Percentiles rank a stretch among this genome's conserved stretches.
These are phyloP conservation scores for Menidia beryllina DNA, from an alignment of 2,113 vertebrate species.

Conservation along the genomic window DNA sequence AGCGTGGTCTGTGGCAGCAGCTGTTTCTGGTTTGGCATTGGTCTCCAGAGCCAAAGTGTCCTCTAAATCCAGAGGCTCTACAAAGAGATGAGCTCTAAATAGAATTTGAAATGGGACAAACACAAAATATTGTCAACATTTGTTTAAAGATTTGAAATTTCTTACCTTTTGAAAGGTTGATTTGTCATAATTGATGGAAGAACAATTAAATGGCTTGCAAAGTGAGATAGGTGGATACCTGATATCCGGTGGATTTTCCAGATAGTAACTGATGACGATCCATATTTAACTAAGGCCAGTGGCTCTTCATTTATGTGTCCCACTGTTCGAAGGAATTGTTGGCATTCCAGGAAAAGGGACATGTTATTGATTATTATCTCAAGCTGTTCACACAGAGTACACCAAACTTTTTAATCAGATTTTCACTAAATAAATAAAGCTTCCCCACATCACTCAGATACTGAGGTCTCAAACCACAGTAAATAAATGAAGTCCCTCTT, in stretches of 20 bases:
- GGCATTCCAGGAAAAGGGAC: background rate
- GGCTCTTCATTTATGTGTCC: background rate
- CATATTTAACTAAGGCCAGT: background rate
- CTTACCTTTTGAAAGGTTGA: background rate
- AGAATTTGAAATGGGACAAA: conserved; percentile 30
- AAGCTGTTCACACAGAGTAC: background rate
- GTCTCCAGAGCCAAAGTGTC: conserved; percentile 23
- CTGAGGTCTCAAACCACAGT: background rate
- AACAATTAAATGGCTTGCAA: background rate
- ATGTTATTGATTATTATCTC: background rate
- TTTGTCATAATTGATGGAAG: background rate
- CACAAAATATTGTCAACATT: background rate
- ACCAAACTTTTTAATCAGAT: conserved; percentile 7
- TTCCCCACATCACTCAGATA: background rate
- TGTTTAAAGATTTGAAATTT: conserved; percentile 6
- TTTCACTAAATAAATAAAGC: background rate
- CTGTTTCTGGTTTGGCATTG: conserved; percentile 44
- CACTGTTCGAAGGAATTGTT: background rate
- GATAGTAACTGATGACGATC: background rate
- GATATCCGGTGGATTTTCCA: no score
- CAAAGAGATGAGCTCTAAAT: conserved; percentile 24
- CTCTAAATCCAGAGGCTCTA: conserved; percentile 19
- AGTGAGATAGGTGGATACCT: background rate
- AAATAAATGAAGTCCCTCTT: background rate
- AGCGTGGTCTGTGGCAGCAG: conserved; percentile 22